phyloP scores from a whole-genome alignment of 2,888 invertebrate species.

The Drosophila melanosoma region DNA sequence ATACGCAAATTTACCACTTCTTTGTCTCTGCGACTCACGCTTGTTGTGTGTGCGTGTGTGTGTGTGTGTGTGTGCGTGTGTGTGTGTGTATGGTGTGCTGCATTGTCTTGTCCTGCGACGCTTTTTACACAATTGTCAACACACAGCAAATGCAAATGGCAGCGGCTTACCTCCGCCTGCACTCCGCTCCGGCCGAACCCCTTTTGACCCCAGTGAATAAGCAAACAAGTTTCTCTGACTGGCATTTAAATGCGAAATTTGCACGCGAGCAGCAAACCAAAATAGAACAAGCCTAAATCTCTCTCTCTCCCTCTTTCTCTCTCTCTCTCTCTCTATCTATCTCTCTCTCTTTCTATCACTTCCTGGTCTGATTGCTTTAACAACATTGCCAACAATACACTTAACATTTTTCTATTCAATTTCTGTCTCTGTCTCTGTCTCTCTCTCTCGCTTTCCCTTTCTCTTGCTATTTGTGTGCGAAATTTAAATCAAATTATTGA shows the following conservation, averaged over 20 bases:
- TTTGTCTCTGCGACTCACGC: slow-evolving; percentile 2
- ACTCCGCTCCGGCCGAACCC: background rate
- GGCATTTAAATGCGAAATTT: slow-evolving; percentile 80
- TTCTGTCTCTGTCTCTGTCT: background rate
- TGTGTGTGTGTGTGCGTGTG: slow-evolving; percentile 3
- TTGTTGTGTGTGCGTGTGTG: background rate
- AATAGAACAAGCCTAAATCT: slow-evolving; percentile 44
- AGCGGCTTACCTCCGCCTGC: background rate
- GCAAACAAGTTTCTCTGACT: slow-evolving; percentile 74
- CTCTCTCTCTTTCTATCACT: slow-evolving; percentile 1
- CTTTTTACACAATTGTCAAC: slow-evolving; percentile 77
- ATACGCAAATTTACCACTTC: slow-evolving; percentile 67
- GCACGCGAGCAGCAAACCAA: slow-evolving; percentile 73
- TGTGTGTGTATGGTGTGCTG: slow-evolving; percentile 31
- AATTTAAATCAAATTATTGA: slow-evolving; percentile 81
- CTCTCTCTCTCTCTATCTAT: background rate
- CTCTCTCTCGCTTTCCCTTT: background rate
- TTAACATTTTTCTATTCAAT: slow-evolving; percentile 24
- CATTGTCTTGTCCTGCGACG: slow-evolving; percentile 66
- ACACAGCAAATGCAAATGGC: slow-evolving; percentile 68
- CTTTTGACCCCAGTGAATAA: slow-evolving; percentile 47
- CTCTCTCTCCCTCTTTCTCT: slow-evolving; percentile 3
- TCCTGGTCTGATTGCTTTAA: slow-evolving; percentile 65
- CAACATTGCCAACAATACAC: slow-evolving; percentile 53
- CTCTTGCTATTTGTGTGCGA: slow-evolving; percentile 45